Evolutionary conservation across 2,797 vertebrate species (phyloP).

Genomic region (Chiroxiphia lanceolata): DNA sequence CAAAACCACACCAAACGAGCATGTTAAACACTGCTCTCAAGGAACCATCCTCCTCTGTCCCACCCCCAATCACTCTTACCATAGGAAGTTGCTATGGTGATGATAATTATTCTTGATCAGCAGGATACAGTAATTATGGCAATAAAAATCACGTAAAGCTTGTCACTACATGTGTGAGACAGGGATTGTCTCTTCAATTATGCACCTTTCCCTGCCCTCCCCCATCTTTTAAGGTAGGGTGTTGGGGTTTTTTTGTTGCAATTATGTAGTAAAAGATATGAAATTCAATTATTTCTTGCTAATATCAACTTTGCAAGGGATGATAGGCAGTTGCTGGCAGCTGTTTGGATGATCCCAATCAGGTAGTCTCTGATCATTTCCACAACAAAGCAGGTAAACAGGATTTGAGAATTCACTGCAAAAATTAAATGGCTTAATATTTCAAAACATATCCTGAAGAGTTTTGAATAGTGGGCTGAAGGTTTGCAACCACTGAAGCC

Average conservation of each 20-base stretch:
- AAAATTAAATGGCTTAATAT: background rate
- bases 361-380: background rate
- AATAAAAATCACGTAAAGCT: slow-evolving; percentile 61
- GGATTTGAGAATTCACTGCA: background rate
- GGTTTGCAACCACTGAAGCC: background rate
- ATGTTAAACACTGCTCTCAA: background rate
- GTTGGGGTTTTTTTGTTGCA: background rate
- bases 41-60: background rate
- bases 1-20: background rate
- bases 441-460: background rate
- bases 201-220: slow-evolving; percentile 22
- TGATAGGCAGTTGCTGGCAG: background rate
- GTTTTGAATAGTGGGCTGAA: background rate
- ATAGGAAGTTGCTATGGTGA: slow-evolving; percentile 62
- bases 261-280: slow-evolving; percentile 21
- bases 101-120: slow-evolving; percentile 71
- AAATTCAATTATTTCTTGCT: slow-evolving; percentile 45
- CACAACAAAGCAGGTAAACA: background rate
- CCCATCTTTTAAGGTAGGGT: slow-evolving; percentile 31
- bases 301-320: background rate
- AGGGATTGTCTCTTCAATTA: slow-evolving; percentile 47
- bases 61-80: slow-evolving; percentile 18
- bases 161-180: slow-evolving; percentile 65
- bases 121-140: slow-evolving; percentile 69
- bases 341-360: background rate